phyloP scores from a whole-genome alignment of 2,888 invertebrate genomes.

The Charanyca ferruginea region DNA sequence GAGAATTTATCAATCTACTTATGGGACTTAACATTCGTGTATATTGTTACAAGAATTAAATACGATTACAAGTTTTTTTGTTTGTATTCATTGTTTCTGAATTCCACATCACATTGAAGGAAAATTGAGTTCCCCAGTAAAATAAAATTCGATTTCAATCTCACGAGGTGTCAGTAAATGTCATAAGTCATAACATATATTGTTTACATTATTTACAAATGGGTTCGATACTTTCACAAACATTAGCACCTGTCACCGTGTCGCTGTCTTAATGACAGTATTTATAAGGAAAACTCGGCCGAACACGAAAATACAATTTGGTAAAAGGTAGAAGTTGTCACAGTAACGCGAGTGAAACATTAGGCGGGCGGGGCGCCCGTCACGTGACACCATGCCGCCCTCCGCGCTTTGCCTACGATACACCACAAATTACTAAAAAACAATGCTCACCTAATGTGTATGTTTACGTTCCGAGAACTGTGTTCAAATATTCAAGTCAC shows the following conservation, averaged over 20 bases:
- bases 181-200: conserved; percentile 74
- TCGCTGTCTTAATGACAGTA: conserved; percentile 90
- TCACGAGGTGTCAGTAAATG: conserved; percentile 69
- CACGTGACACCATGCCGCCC: conserved; percentile 74
- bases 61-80: conserved; percentile 47
- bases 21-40: conserved; percentile 47
- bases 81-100: conserved; percentile 20
- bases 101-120: conserved; percentile 11
- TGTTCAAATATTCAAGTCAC: conserved; percentile 67
- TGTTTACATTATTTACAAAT: conserved; percentile 84
- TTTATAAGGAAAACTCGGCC: conserved; percentile 90
- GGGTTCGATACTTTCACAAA: conserved; percentile 82
- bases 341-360: conserved; percentile 89
- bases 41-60: conserved; percentile 50
- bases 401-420: conserved; percentile 72
- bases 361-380: conserved; percentile 78
- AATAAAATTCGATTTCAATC: conserved; percentile 68
- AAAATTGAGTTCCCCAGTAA: conserved; percentile 12
- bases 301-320: conserved; percentile 91
- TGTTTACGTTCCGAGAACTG: conserved; percentile 68
- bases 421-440: conserved; percentile 78
- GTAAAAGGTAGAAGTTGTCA: conserved; percentile 89
- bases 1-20: conserved; percentile 72
- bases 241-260: conserved; percentile 89
- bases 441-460: conserved; percentile 74